A percentile compares a stretch with the other conserved stretches of the same genome.
Evolutionary conservation across 1,140 invertebrate genomes (phyloP).

Genomic region (Trinorchestia longiramus): DNA sequence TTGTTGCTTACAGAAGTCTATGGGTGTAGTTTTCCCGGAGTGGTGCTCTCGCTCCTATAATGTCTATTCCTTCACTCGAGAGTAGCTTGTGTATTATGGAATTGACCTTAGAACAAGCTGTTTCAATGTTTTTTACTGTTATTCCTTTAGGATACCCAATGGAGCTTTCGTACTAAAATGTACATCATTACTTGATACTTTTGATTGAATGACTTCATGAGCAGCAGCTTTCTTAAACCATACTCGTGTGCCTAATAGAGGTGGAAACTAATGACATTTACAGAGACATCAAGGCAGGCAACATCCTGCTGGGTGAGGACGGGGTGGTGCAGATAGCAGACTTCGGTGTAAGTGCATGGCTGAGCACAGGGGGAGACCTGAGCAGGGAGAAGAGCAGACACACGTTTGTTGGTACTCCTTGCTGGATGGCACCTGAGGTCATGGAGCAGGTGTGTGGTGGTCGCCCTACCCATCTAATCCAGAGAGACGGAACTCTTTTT

Average conservation of each 20-base stretch:
- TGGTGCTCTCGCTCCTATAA: background rate
- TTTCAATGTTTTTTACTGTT: background rate
- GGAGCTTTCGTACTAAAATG: background rate
- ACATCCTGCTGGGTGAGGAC: constrained; percentile 97
- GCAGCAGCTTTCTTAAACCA: background rate
- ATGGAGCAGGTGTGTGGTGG: constrained; percentile 93
- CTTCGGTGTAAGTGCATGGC: constrained; percentile 93
- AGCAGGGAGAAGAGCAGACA: constrained; percentile 86
- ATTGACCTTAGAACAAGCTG: background rate
- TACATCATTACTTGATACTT: background rate
- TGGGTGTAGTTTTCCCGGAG: background rate
- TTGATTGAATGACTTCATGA: background rate
- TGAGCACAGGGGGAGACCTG: constrained; percentile 89
- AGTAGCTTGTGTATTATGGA: background rate
- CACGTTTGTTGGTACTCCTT: constrained; percentile 81
- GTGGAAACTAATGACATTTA: background rate
- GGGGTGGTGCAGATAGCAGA: constrained; percentile 98
- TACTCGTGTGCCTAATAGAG: background rate
- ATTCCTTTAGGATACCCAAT: background rate
- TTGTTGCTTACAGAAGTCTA: background rate
- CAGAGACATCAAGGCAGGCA: constrained; percentile 98
- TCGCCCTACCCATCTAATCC: too few relatives aligned
- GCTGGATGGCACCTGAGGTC: constrained; percentile 99
- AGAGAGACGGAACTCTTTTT: too few relatives aligned
- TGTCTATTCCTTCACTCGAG: background rate